These are phyloP conservation scores for Papilio polyxenes DNA, from an alignment of 1,140 invertebrate species.

Conservation along the genomic window DNA sequence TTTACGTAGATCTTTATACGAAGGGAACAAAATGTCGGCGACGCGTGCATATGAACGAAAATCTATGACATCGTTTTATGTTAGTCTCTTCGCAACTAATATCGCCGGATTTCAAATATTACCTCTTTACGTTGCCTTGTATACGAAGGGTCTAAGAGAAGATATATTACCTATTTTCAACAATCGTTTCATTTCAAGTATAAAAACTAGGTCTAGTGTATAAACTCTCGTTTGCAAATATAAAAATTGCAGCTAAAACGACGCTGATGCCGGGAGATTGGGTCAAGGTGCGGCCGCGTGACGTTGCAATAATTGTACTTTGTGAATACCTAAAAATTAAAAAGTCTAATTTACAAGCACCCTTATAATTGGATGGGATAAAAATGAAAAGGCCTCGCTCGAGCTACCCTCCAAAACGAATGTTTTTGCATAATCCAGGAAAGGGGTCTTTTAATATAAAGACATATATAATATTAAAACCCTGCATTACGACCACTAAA, in stretches of 20 bases:
- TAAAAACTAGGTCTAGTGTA: constrained; percentile 32
- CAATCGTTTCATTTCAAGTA: constrained; percentile 1
- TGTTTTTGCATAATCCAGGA: background rate
- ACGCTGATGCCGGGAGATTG: constrained; percentile 20
- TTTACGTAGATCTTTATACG: too few relatives aligned
- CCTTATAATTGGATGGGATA: constrained; percentile 23
- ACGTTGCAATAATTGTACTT: constrained; percentile 20
- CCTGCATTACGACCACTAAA: background rate
- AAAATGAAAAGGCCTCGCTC: constrained; percentile 17
- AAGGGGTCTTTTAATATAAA: background rate
- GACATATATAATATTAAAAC: background rate
- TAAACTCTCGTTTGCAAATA: constrained; percentile 12
- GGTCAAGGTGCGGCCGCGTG: constrained; percentile 30
- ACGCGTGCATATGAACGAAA: too few relatives aligned
- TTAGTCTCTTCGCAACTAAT: too few relatives aligned
- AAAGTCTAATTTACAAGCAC: constrained; percentile 31
- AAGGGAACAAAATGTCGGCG: too few relatives aligned
- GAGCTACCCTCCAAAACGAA: background rate
- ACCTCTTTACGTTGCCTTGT: too few relatives aligned
- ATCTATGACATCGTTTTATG: too few relatives aligned
- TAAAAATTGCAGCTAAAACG: constrained; percentile 28
- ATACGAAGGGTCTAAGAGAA: too few relatives aligned
- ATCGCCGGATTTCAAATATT: too few relatives aligned
- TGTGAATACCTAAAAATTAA: constrained; percentile 27
- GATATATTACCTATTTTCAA: background rate